Percentiles rank a stretch among this genome's conserved stretches.
These are phyloP conservation scores for Perccottus glenii DNA, from an alignment of 2,113 vertebrate species.

Conservation along the genomic window DNA sequence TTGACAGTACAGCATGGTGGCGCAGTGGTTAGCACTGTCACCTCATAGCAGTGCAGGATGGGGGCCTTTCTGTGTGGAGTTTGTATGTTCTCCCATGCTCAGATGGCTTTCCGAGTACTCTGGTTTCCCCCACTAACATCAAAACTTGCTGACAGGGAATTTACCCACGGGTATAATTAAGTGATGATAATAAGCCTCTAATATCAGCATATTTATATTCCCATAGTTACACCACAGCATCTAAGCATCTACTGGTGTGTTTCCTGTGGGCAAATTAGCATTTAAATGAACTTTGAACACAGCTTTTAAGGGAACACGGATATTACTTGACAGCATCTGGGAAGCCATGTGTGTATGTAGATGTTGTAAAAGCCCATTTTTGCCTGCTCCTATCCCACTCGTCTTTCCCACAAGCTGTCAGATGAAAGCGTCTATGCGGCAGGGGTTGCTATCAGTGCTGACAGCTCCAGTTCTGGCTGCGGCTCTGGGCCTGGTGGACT, in stretches of 20 bases:
- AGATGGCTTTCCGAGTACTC: too few relatives aligned
- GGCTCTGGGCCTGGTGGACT: background rate
- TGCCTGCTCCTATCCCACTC: background rate
- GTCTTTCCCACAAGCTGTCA: background rate
- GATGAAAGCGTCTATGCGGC: slow-evolving; percentile 16
- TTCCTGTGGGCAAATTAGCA: slow-evolving; percentile 21
- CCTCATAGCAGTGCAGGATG: too few relatives aligned
- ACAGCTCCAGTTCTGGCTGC: slow-evolving; percentile 12
- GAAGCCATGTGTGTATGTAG: background rate
- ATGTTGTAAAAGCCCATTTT: background rate
- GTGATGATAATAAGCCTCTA: too few relatives aligned
- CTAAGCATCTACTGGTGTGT: background rate
- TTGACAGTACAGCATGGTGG: too few relatives aligned
- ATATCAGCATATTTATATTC: background rate
- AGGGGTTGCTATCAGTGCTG: slow-evolving; percentile 9
- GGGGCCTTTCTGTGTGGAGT: too few relatives aligned
- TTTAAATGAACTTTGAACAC: slow-evolving; percentile 29
- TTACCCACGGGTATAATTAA: too few relatives aligned
- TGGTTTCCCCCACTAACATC: too few relatives aligned
- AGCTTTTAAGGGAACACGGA: slow-evolving; percentile 15
- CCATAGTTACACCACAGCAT: background rate
- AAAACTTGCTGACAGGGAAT: too few relatives aligned
- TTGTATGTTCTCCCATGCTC: too few relatives aligned
- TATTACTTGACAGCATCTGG: slow-evolving; percentile 7
- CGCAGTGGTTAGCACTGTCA: too few relatives aligned